Evolutionary conservation across 2,797 vertebrate genomes (phyloP).

Genomic region (Onychomys arenicola): DNA sequence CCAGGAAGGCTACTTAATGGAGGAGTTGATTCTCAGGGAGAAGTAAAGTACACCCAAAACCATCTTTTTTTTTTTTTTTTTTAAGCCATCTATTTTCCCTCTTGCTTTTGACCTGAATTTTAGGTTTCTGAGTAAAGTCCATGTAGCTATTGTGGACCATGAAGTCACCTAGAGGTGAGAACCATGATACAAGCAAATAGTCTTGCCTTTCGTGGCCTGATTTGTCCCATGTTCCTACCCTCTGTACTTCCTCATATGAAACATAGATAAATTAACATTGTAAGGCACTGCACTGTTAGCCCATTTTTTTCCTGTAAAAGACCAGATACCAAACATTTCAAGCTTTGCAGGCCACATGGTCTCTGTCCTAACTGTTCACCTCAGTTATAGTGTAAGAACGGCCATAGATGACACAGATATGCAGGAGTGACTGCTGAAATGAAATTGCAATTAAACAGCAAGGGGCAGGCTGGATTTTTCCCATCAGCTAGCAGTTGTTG

Average conservation of each 20-base stretch:
- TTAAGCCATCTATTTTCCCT: not conserved
- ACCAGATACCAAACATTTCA: not conserved
- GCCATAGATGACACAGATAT: not conserved
- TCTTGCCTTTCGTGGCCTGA: rapidly evolving
- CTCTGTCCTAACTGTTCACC: not conserved
- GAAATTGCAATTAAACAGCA: slow-evolving; percentile 20
- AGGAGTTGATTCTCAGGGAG: not conserved
- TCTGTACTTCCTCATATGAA: not conserved
- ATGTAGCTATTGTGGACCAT: not conserved
- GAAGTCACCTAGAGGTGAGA: not conserved
- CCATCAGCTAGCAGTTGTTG: not conserved
- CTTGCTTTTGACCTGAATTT: not conserved
- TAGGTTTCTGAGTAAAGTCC: not conserved
- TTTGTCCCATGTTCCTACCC: not conserved
- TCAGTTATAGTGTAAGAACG: not conserved
- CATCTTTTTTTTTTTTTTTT: not conserved
- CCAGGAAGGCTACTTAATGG: not conserved
- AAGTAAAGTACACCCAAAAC: not conserved
- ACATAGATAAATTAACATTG: not conserved
- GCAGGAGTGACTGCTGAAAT: not conserved
- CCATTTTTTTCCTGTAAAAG: not conserved
- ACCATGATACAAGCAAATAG: not conserved
- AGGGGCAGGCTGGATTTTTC: not conserved
- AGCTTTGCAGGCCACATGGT: not conserved
- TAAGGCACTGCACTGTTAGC: not conserved